Conservation (phyloP, 2,113 vertebrate genomes). For the Psittacus erithacus region DNA sequence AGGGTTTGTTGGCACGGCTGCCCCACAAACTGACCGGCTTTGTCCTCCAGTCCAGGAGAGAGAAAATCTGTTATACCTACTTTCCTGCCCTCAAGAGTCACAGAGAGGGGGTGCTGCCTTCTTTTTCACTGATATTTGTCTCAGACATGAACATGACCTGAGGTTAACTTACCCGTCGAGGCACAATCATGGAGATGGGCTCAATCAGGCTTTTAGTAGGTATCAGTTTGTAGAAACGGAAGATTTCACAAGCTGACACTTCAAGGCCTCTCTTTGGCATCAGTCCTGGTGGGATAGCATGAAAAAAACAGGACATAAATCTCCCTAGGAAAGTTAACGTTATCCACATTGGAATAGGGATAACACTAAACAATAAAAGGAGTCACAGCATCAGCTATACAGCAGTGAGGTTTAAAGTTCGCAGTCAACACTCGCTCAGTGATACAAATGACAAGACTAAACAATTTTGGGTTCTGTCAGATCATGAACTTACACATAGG, state of each 20-base stretch:
- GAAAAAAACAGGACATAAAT: background rate
- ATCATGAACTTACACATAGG: background rate
- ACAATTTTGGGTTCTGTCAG: background rate
- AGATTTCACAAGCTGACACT: slow-evolving; percentile 90
- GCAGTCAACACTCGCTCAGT: background rate
- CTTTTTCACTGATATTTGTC: background rate
- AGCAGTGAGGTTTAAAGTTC: background rate
- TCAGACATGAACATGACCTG: background rate
- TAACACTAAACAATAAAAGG: background rate
- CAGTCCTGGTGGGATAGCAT: slow-evolving; percentile 71
- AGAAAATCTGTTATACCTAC: background rate
- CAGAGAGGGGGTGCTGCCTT: background rate
- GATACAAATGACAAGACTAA: background rate
- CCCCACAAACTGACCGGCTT: background rate
- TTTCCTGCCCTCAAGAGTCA: background rate
- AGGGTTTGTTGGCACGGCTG: background rate
- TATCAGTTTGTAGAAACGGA: slow-evolving; percentile 94
- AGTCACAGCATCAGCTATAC: background rate
- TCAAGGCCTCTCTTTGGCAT: slow-evolving; percentile 96
- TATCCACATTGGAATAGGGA: background rate
- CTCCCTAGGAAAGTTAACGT: background rate
- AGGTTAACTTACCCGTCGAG: slow-evolving; percentile 82
- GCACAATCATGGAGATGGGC: slow-evolving; percentile 93
- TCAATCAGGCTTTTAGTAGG: slow-evolving; percentile 89
- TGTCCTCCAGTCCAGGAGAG: background rate